Percentiles rank a stretch among this genome's conserved stretches.
These are phyloP conservation scores for Tinamus guttatus DNA, from an alignment of 2,113 vertebrate species.

Conservation along the genomic window DNA sequence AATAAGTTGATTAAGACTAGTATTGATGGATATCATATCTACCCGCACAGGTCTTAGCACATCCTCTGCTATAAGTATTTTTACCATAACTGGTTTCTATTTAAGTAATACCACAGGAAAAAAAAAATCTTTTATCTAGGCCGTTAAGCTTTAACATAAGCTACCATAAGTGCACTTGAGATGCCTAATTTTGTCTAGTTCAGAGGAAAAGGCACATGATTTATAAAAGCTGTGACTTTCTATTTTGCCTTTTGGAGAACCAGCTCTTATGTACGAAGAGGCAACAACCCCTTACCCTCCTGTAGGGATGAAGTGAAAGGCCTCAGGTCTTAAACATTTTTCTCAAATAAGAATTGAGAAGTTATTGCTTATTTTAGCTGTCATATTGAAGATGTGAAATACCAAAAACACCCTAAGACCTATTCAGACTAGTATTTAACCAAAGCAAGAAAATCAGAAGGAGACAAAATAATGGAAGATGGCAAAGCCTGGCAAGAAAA, in stretches of 20 bases:
- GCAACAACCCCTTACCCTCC: background rate
- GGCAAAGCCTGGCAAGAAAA: background rate
- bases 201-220: background rate
- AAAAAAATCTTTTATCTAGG: background rate
- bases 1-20: background rate
- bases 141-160: background rate
- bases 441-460: background rate
- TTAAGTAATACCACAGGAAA: background rate
- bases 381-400: background rate
- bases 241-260: background rate
- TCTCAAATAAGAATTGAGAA: background rate
- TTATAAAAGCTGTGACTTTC: background rate
- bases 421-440: background rate
- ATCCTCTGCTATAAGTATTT: background rate
- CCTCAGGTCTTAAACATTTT: background rate
- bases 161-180: background rate
- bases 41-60: background rate
- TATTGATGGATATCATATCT: background rate
- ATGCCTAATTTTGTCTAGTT: background rate
- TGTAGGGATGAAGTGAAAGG: background rate
- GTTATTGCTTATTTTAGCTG: background rate
- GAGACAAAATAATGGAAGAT: background rate
- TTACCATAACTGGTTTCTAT: background rate
- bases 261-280: background rate
- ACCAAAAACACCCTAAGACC: background rate